Conservation (phyloP, 64 coral and sea anemone genomes). For the Anthopleura sola region DNA sequence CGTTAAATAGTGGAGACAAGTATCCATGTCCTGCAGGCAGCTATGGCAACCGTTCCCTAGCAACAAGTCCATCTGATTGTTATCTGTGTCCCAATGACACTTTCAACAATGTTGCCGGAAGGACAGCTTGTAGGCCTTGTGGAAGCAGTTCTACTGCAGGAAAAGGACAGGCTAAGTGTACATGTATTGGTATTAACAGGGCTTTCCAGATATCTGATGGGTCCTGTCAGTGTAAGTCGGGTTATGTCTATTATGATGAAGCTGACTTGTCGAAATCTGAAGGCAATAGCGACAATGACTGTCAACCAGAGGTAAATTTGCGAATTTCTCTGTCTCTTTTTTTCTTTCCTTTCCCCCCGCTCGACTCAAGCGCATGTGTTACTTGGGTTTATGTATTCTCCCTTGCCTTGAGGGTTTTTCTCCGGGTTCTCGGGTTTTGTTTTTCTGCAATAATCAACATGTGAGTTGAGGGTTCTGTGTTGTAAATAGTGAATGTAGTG, state of each 20-base stretch:
- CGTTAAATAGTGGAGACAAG: conserved; percentile 26
- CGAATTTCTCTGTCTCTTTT: background rate
- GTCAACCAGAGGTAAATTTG: conserved; percentile 67
- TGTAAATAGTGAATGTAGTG: too few species aligned
- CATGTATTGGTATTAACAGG: conserved; percentile 69
- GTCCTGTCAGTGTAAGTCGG: conserved; percentile 64
- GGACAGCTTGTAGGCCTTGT: conserved; percentile 77
- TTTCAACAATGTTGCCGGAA: conserved; percentile 62
- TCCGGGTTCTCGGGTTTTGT: too few species aligned
- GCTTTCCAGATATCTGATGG: conserved; percentile 92
- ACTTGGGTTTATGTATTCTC: too few species aligned
- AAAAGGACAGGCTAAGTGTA: conserved; percentile 54
- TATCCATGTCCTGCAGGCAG: conserved; percentile 75
- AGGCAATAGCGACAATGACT: conserved; percentile 90
- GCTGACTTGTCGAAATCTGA: conserved; percentile 49
- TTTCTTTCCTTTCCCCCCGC: background rate
- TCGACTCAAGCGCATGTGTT: too few species aligned
- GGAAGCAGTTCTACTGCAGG: conserved; percentile 77
- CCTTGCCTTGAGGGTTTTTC: too few species aligned
- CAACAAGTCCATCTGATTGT: conserved; percentile 74
- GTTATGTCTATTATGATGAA: conserved; percentile 83
- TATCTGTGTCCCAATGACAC: conserved; percentile 58
- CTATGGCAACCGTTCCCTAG: conserved; percentile 67
- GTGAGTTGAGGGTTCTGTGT: too few species aligned
- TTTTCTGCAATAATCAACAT: too few species aligned